Conservation (phyloP, 1,140 invertebrate genomes). For the Zaprionus kolodkinae region DNA sequence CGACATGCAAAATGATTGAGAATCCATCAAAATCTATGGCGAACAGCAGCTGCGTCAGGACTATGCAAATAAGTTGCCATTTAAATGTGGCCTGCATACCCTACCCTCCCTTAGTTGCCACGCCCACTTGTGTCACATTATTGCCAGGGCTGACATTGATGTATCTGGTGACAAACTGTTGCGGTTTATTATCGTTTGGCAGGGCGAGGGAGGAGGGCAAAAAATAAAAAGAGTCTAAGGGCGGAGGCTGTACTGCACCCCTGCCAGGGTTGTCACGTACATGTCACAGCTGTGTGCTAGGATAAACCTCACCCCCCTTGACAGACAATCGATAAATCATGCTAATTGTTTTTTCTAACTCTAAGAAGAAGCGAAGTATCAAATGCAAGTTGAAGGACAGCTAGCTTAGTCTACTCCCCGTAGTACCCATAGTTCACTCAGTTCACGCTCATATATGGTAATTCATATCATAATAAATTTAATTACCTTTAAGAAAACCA, state of each 20-base stretch:
- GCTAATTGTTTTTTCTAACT: conserved; percentile 58
- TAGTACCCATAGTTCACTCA: not conserved
- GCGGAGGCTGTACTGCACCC: not conserved
- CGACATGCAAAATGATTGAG: conserved; percentile 57
- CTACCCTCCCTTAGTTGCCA: not conserved
- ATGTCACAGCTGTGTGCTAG: conserved; percentile 62
- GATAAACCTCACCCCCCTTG: conserved; percentile 15
- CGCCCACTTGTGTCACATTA: conserved; percentile 49
- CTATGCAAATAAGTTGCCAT: conserved; percentile 56
- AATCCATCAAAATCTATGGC: conserved; percentile 46
- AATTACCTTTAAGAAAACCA: conserved; percentile 19
- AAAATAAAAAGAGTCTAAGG: too few species aligned
- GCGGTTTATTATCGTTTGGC: conserved; percentile 53
- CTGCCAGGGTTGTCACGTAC: conserved; percentile 51
- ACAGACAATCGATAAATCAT: conserved; percentile 72
- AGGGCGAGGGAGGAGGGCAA: too few species aligned
- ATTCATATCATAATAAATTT: conserved; percentile 35
- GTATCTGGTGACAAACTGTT: conserved; percentile 81
- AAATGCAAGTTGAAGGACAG: conserved; percentile 8
- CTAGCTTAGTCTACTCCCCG: not conserved
- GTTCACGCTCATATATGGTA: not conserved
- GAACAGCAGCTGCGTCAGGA: conserved; percentile 36
- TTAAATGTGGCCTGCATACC: conserved; percentile 40
- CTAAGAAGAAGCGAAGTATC: too few species aligned
- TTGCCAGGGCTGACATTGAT: conserved; percentile 74